Evolutionary conservation across 2,888 invertebrate genomes (phyloP).

Genomic region (Emmelina monodactyla): DNA sequence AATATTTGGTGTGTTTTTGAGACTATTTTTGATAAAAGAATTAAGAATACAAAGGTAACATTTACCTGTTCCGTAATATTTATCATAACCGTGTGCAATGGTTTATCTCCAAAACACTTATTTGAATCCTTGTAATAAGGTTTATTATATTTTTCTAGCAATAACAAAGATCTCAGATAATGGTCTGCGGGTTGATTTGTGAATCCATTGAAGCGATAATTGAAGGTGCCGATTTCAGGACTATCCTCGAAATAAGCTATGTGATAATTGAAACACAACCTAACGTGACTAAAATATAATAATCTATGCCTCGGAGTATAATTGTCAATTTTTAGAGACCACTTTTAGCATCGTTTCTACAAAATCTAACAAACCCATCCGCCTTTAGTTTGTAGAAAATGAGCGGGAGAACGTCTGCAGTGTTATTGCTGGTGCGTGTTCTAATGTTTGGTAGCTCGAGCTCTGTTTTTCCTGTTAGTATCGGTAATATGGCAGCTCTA

Average conservation of each 20-base stretch:
- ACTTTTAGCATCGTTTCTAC: no score
- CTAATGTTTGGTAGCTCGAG: constrained; percentile 66
- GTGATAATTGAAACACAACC: no score
- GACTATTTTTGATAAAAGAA: no score
- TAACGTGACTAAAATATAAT: no score
- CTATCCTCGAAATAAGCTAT: neutral
- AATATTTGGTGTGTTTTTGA: no score
- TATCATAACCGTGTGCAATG: neutral
- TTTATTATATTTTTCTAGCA: neutral
- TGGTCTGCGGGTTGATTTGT: neutral
- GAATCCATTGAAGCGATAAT: neutral
- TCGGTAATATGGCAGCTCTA: constrained; percentile 86
- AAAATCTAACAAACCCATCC: no score
- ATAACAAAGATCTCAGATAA: neutral
- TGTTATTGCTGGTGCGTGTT: neutral
- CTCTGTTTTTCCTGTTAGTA: constrained; percentile 85
- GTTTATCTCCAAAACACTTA: neutral
- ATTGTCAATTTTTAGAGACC: no score
- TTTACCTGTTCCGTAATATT: neutral
- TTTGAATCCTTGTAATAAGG: neutral
- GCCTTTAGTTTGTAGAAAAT: neutral
- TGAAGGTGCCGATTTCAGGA: neutral
- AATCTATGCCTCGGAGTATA: no score
- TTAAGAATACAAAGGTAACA: no score
- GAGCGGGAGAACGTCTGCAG: neutral